A percentile compares a stretch with the other conserved stretches of the same genome.
Conservation (phyloP, 2,113 vertebrate species). For the Zapus hudsonius region DNA sequence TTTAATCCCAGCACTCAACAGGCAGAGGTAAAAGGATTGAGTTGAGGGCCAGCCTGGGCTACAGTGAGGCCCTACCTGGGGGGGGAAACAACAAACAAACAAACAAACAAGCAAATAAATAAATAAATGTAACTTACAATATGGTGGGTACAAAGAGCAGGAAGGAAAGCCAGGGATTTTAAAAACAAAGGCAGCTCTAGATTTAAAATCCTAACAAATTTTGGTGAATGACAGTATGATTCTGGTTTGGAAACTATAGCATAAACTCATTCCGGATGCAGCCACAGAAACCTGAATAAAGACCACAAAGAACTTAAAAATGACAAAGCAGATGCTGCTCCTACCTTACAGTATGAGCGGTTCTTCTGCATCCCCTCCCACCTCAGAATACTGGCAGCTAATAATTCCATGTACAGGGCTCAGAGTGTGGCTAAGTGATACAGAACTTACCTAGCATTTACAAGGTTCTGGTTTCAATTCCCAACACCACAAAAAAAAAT, state of each 20-base stretch:
- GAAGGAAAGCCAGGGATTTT: background rate
- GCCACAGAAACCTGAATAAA: slow-evolving; percentile 8
- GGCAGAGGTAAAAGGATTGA: too few species aligned
- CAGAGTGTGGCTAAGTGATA: background rate
- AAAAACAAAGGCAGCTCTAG: too few species aligned
- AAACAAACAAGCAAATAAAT: background rate
- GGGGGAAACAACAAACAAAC: too few species aligned
- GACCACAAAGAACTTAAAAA: slow-evolving; percentile 20
- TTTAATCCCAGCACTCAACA: too few species aligned
- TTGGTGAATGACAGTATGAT: too few species aligned
- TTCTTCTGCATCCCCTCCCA: background rate
- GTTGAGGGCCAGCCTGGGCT: too few species aligned
- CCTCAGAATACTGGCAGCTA: background rate
- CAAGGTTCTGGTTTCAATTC: too few species aligned
- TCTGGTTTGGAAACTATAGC: background rate
- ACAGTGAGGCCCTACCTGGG: too few species aligned
- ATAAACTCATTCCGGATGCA: background rate
- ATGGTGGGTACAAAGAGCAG: background rate
- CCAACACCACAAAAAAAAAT: background rate
- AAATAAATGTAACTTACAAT: background rate
- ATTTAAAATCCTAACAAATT: background rate
- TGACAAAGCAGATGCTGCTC: background rate
- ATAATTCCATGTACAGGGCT: background rate
- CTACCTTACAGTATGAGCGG: background rate
- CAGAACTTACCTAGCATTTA: background rate